Conservation (phyloP, 2,888 invertebrate genomes). For the Drosophila antonietae region DNA sequence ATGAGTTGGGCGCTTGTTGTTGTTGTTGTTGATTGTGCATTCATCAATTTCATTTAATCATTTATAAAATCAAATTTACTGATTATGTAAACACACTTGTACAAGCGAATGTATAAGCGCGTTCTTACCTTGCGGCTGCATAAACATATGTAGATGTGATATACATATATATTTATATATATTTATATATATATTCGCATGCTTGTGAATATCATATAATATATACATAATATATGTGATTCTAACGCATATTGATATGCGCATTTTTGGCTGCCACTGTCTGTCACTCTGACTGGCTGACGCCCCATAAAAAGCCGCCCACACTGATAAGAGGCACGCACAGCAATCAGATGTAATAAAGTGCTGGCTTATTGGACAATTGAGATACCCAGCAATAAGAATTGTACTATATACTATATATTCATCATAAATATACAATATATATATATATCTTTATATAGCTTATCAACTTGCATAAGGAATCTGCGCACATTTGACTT, state of each 20-base stretch:
- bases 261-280: constrained; percentile 32
- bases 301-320: constrained; percentile 49
- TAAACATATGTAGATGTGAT: neutral
- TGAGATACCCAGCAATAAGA: neutral
- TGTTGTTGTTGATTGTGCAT: constrained; percentile 19
- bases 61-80: constrained; percentile 72
- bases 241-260: constrained; percentile 37
- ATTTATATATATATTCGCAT: neutral
- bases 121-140: constrained; percentile 17
- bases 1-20: constrained; percentile 2
- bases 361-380: constrained; percentile 30
- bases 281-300: constrained; percentile 29
- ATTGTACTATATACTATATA: neutral
- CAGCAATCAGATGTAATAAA: constrained; percentile 55
- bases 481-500: neutral
- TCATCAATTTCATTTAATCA: constrained; percentile 70
- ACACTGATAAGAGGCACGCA: constrained; percentile 27
- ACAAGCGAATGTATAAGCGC: neutral
- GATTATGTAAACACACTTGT: constrained; percentile 55
- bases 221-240: constrained; percentile 7
- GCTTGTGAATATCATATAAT: constrained; percentile 10
- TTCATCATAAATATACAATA: neutral
- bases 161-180: neutral
- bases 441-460: too few species aligned
- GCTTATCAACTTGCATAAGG: too few species aligned